phyloP scores from a whole-genome alignment of 2,888 invertebrate genomes.

The Palloptera scutellata region DNA sequence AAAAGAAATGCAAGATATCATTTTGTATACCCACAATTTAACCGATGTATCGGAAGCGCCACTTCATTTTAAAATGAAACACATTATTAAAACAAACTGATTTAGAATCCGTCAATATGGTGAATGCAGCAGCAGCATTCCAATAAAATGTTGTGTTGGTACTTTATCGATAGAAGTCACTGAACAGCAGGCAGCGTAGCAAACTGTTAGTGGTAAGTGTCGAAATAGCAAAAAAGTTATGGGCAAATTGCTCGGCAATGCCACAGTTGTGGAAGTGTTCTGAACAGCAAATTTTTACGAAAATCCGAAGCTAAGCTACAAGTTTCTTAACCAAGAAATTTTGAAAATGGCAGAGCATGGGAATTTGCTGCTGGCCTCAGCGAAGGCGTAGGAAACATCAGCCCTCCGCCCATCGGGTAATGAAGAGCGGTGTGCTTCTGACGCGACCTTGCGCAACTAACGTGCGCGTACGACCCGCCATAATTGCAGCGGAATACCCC shows the following conservation, averaged over 20 bases:
- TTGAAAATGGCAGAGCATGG: constrained; percentile 65
- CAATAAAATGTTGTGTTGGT: too few relatives aligned
- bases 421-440: constrained; percentile 3
- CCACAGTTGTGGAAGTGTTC: constrained; percentile 73
- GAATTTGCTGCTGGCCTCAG: constrained; percentile 63
- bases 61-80: too few relatives aligned
- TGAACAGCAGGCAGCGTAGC: too few relatives aligned
- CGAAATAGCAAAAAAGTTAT: constrained; percentile 63
- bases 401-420: constrained; percentile 10
- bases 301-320: constrained; percentile 49
- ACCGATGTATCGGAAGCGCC: too few relatives aligned
- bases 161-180: too few relatives aligned
- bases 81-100: too few relatives aligned
- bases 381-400: constrained; percentile 36
- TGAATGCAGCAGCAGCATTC: too few relatives aligned
- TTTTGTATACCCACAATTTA: too few relatives aligned
- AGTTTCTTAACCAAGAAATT: constrained; percentile 30
- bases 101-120: too few relatives aligned
- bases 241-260: constrained; percentile 69
- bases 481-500: constrained; percentile 25
- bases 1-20: too few relatives aligned
- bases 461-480: constrained; percentile 26
- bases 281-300: constrained; percentile 67
- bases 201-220: too few relatives aligned
- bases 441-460: constrained; percentile 16